Evolutionary conservation across 2,888 invertebrate species (phyloP).

Genomic region (Drosophila gaucha): DNA sequence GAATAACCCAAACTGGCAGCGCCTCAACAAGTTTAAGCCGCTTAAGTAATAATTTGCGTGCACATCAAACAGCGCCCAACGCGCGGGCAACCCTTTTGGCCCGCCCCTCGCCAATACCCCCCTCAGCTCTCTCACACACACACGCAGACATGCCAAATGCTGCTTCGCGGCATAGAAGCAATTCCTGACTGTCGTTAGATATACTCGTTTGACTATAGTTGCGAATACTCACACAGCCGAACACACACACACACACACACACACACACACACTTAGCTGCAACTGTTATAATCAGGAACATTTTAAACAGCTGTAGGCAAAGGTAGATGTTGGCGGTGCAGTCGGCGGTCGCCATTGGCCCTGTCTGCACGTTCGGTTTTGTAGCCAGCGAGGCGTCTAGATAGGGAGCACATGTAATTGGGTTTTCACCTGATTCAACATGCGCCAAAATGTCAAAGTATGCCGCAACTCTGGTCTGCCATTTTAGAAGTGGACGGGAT

Average conservation of each 20-base stretch:
- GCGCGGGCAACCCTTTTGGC: conserved; percentile 4
- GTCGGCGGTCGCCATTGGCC: conserved; percentile 41
- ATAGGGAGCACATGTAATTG: conserved; percentile 70
- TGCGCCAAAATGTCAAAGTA: conserved; percentile 69
- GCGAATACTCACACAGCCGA: conserved; percentile 24
- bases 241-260: conserved; percentile 3
- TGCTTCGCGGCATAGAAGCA: background rate
- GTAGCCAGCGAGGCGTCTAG: conserved; percentile 57
- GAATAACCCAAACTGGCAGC: conserved; percentile 30
- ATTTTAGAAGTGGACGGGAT: conserved; percentile 13
- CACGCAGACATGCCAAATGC: background rate
- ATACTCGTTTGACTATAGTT: conserved; percentile 37
- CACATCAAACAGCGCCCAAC: conserved; percentile 49
- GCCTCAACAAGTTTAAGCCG: conserved; percentile 68
- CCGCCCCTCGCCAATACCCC: background rate
- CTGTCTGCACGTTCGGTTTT: conserved; percentile 59
- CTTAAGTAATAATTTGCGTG: conserved; percentile 77
- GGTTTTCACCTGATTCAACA: conserved; percentile 76
- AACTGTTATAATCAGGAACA: conserved; percentile 57
- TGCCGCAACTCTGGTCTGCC: conserved; percentile 54
- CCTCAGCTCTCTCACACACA: background rate
- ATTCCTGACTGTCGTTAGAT: conserved; percentile 33
- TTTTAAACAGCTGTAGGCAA: conserved; percentile 20
- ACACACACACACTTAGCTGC: conserved; percentile 6
- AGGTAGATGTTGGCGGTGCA: conserved; percentile 21